Base-by-base conservation (phyloP, 2,888 invertebrate species). In the Phasia obesa region DNA sequence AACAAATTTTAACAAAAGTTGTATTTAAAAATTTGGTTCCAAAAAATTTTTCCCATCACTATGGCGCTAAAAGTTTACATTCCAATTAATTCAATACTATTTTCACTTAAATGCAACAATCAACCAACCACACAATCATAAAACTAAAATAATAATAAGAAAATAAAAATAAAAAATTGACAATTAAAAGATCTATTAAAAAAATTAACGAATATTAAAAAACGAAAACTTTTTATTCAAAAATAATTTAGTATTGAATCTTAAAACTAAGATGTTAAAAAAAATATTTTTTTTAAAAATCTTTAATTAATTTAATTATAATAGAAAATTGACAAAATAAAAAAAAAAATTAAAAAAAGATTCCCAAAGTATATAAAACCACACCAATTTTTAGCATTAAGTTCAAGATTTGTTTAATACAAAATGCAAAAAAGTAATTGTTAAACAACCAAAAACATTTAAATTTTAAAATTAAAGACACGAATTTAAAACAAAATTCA, bases 321-420 rank as follows among this genome's bases (percentile, higher is more conserved):
- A 35, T 35, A 67, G 25, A 38, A 57, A 35, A 27, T 47, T 47
- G 47, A 57, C 51, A 77, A 71, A 71, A n/a, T 11, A 17, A 19
- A 19, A 60, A 13, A 44, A 51, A 17, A 1, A 57, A 25, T 0
- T 4, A 49, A 49, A 31, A 13, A 59, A 51, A 31, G 44, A 38
- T 35, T 5, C 38, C 59, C 60, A 17, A 44, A 27, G 17, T 25
- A 2, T 6, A 51, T 27, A 59, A 75, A 57, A 13, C 27, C 19
- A 42, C 51, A 31, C 38, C 21, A 76, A 25, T 21, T 42, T 51
- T 67, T 77, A 44, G 55, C 19, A 49, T 67, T 80, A 80, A 82
- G 76, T 80, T 60, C n/a, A 74, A 64, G 70, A 80, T 59, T 77
- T 71, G 49, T 78, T 83, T 44, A 51, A 17, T 64, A 64, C 65